These are phyloP conservation scores for Calliphora vomitoria DNA, from an alignment of 2,888 invertebrate species.

Conservation along the genomic window DNA sequence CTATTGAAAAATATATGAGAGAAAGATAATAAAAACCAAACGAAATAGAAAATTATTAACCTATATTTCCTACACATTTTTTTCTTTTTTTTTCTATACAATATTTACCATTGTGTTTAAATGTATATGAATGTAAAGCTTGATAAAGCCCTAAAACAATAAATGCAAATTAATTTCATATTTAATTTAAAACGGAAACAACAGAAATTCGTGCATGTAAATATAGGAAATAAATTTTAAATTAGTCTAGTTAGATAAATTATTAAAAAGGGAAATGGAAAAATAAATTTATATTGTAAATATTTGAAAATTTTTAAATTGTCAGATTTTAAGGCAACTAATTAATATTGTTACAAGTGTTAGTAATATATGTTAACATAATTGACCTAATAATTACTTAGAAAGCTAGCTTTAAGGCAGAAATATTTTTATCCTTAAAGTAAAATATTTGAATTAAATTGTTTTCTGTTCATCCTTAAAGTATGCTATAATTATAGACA, in stretches of 20 bases:
- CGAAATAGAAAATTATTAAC: conserved; percentile 61
- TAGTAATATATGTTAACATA: no score
- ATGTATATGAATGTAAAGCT: background rate
- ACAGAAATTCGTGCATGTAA: background rate
- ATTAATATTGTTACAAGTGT: no score
- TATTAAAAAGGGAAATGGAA: background rate
- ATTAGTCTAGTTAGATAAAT: background rate
- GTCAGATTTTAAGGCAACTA: no score
- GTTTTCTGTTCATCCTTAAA: no score
- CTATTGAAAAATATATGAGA: conserved; percentile 2
- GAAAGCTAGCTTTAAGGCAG: no score
- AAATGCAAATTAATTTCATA: conserved; percentile 57
- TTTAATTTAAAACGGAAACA: conserved; percentile 42
- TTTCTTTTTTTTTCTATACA: conserved; percentile 31
- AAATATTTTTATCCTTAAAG: no score
- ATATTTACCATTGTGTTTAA: no score
- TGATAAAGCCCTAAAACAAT: conserved; percentile 20
- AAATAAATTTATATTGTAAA: background rate
- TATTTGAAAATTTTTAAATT: background rate
- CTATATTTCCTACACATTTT: conserved; percentile 43
- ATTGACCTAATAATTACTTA: no score
- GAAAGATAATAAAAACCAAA: conserved; percentile 50
- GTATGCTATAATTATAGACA: no score
- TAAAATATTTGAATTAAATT: no score
- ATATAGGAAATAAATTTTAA: background rate